A percentile compares a stretch with the other conserved stretches of the same genome.
Conservation (phyloP, 2,797 vertebrate species). For the Rachycentron canadum region DNA sequence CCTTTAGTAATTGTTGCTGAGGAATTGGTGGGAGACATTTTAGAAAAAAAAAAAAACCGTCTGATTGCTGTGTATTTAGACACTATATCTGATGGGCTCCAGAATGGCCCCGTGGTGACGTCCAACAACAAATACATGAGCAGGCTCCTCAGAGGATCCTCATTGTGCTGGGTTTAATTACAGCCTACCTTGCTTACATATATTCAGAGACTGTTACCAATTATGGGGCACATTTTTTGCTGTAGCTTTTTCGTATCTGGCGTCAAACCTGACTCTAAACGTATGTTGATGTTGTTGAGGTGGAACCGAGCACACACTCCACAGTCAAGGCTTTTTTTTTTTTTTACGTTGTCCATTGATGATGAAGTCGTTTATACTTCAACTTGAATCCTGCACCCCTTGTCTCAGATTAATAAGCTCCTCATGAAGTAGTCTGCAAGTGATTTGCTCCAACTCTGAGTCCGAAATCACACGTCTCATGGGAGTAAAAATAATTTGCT, state of each 20-base stretch:
- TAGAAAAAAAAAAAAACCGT: constrained; percentile 81
- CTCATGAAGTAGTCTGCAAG: constrained; percentile 85
- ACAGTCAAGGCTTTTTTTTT: constrained; percentile 48
- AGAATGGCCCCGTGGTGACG: constrained; percentile 90
- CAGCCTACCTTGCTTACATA: constrained; percentile 90
- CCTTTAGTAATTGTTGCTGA: constrained; percentile 92
- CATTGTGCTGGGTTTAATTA: constrained; percentile 96
- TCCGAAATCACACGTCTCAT: constrained; percentile 82
- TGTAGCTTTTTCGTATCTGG: constrained; percentile 82
- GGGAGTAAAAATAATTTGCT: constrained; percentile 83
- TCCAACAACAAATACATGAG: constrained; percentile 96
- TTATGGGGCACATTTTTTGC: constrained; percentile 89
- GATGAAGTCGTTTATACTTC: constrained; percentile 81
- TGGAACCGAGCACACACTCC: constrained; percentile 67
- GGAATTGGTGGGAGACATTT: constrained; percentile 90
- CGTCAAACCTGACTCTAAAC: constrained; percentile 63
- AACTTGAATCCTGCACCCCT: constrained; percentile 73
- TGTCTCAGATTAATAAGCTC: constrained; percentile 81
- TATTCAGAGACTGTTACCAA: constrained; percentile 94
- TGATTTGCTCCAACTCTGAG: constrained; percentile 84
- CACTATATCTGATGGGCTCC: constrained; percentile 92
- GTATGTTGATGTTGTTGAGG: constrained; percentile 67
- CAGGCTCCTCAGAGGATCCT: constrained; percentile 90
- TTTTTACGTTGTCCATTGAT: constrained; percentile 65
- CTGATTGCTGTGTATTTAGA: constrained; percentile 92